Base-by-base conservation (phyloP, 2,888 invertebrate genomes). In the Limnephilus marmoratus region DNA sequence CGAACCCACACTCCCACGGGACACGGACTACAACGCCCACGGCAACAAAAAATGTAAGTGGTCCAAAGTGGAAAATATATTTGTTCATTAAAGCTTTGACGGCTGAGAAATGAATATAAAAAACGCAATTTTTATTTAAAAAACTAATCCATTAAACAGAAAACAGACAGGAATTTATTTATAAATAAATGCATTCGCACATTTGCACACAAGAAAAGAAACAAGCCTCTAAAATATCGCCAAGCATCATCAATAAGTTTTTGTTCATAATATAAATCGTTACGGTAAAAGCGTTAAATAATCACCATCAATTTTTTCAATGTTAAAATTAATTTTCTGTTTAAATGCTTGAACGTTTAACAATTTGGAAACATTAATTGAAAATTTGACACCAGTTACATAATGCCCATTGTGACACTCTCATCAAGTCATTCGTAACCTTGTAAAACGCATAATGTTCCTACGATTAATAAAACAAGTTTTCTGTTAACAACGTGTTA, bases 1-100 rank as follows among this genome's bases (percentile, higher is more conserved):
- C 94, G 93, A 93, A 90, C 93, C 94, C 94, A 93, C 81, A 68
- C 89, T 81, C 34, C 89, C 88, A 49, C 88, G 89, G 41, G 85
- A 85, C 85, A 41, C 0, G 37, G 85, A 34, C 41, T 85, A 82
- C 13, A 82, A 34, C 82, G 82, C 82, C 82, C 82, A 85, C 85
- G 85, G 37, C 85, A 91, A 91, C 24, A 24, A 24, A 68, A 68
- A 68, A 68, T 68, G 4, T 68, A 68, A 53, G 53, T 53, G 53
- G 53, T 18, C 18, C 0, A 53, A 53, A 53, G 53, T 53, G 18
- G 53, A 53, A 53, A 53, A 53, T n/a, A 24, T 68, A 68, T 68
- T 68, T 68, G 9, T 68, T 68, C 68, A n/a, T 68, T 68, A 68
- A 24, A 24, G 68, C 68, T n/a, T 68, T 68, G 9, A 24, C 68